Evolutionary conservation across 2,888 invertebrate genomes (phyloP).

Genomic region (Watsonalla cultraria): DNA sequence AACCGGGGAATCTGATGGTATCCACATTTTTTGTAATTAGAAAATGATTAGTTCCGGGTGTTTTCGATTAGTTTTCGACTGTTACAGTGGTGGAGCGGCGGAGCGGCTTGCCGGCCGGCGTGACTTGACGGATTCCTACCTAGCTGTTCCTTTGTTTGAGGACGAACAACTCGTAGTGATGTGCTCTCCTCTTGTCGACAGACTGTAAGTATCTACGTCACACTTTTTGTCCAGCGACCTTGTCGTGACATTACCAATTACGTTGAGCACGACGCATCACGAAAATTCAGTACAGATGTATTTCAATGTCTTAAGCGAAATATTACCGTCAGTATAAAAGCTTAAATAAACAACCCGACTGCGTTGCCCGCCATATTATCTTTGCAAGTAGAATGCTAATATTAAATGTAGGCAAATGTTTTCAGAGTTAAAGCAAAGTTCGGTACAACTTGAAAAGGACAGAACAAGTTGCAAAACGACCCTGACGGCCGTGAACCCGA

Average conservation of each 20-base stretch:
- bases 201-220: constrained; percentile 4
- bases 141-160: constrained; percentile 57
- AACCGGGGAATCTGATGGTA: constrained; percentile 45
- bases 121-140: constrained; percentile 71
- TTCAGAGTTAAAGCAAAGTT: not conserved
- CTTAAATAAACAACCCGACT: not conserved
- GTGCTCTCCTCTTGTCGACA: constrained; percentile 26
- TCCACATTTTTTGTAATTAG: constrained; percentile 64
- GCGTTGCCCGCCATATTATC: not conserved
- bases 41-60: constrained; percentile 72
- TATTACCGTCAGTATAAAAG: not conserved
- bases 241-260: constrained; percentile 23
- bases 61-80: constrained; percentile 72
- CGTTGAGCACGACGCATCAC: constrained; percentile 17
- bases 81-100: constrained; percentile 32
- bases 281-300: constrained; percentile 10
- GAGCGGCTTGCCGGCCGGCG: constrained; percentile 35
- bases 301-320: not conserved
- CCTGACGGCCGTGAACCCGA: not conserved
- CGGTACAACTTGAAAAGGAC: not conserved
- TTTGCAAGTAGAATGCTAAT: not conserved
- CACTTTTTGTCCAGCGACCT: constrained; percentile 17
- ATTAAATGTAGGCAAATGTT: not conserved
- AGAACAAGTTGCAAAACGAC: not conserved
- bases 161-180: constrained; percentile 42